Base-by-base conservation (phyloP, 2,797 vertebrate species). In the Clangula hyemalis region DNA sequence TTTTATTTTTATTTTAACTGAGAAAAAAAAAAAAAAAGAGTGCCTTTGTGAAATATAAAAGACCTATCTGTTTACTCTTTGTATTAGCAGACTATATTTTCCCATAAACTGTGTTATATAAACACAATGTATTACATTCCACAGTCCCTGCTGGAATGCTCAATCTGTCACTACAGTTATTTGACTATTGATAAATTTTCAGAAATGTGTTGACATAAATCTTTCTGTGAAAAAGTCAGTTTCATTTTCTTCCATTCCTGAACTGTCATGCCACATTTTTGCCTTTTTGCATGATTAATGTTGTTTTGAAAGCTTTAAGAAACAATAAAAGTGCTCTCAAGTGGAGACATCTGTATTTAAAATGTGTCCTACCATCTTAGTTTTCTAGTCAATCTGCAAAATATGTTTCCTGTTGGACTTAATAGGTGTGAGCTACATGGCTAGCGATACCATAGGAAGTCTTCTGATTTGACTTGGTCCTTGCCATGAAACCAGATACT, bases 101-200 rank as follows among this genome's bases (percentile, higher is more conserved):
- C 22, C 74, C 73, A 45, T 30, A 65, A 85, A 47, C 32, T n/a
- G 8, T n/a, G 7, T 34, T 51, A n/a, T 24, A 49, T 32, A 14
- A 15, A 3, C 8, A 54, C 8, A 41, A 17, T 20, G 5, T 54
- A 53, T 71, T 69, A 36, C 28, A 69, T 80, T 62, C 66, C 54
- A 39, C 56, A 73, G 62, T 91, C 57, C 77, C 70, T 79, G 21
- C 66, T 90, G 62, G 49, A 94, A 91, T 83, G 54, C 69, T 94
- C 47, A 85, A 7, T 94, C 85, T 45, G 32, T 96, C 96, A 96
- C 56, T 88, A 73, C 51, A 88, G 36, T 94, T 96, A 87, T 92
- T 95, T 96, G 80, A 91, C 80, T 96, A 94, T 93, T 95, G 97
- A 97, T 94, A 97, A 80, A 75, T 94, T 96, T 97, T 94, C 81